Evolutionary conservation across 1,140 invertebrate species (phyloP).

Genomic region (Melitaea cinxia): DNA sequence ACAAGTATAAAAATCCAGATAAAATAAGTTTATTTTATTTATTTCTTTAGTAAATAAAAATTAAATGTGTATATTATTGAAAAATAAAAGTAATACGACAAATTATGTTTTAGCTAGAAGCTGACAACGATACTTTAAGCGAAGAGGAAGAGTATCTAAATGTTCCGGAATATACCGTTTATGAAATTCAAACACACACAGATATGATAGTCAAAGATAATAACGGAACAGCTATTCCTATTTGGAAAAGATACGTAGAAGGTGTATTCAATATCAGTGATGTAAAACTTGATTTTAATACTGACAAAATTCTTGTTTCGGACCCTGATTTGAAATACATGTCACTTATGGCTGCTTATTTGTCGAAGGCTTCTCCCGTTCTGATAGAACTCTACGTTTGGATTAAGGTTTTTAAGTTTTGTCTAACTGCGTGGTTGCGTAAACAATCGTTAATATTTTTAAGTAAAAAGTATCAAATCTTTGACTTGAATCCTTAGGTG

Average conservation of each 20-base stretch:
- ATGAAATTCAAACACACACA: constrained; percentile 84
- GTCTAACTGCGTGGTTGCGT: not conserved
- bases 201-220: constrained; percentile 79
- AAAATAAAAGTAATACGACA: constrained; percentile 1
- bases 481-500: constrained; percentile 56
- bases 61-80: too few relatives aligned
- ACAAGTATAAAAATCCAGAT: too few relatives aligned
- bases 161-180: constrained; percentile 82
- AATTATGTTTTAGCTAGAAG: constrained; percentile 70
- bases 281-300: constrained; percentile 77
- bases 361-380: constrained; percentile 80
- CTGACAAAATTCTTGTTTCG: constrained; percentile 83
- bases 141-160: constrained; percentile 78
- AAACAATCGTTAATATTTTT: not conserved
- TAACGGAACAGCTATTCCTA: constrained; percentile 79
- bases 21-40: too few relatives aligned
- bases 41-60: too few relatives aligned
- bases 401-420: constrained; percentile 79
- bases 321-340: constrained; percentile 84
- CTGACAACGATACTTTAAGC: constrained; percentile 79
- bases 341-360: constrained; percentile 80
- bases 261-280: constrained; percentile 83
- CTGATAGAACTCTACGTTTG: constrained; percentile 86
- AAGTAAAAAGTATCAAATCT: not conserved
- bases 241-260: constrained; percentile 85